These are phyloP conservation scores for Polypterus bichir DNA, from an alignment of 2,113 vertebrate species.

Conservation along the genomic window DNA sequence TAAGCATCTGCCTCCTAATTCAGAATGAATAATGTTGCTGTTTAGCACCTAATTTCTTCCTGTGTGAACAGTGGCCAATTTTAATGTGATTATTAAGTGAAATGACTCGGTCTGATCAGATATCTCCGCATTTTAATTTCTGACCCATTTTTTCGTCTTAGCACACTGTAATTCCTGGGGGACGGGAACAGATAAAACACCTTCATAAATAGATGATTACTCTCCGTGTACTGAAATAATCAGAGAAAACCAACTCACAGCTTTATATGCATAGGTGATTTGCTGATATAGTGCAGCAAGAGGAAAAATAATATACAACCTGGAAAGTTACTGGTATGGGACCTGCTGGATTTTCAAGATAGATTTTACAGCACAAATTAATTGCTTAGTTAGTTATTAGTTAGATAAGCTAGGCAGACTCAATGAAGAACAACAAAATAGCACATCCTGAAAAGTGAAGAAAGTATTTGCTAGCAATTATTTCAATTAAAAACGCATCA, in stretches of 20 bases:
- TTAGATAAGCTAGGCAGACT: too few relatives aligned
- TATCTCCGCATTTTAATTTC: conserved; percentile 86
- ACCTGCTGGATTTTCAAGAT: too few relatives aligned
- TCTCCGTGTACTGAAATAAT: conserved; percentile 2
- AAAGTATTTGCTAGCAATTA: too few relatives aligned
- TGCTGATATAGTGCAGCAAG: too few relatives aligned
- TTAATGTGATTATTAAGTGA: conserved; percentile 84
- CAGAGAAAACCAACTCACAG: not conserved
- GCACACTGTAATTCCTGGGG: conserved; percentile 17
- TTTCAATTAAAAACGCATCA: too few relatives aligned
- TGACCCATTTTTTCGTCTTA: conserved; percentile 44
- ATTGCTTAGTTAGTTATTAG: too few relatives aligned
- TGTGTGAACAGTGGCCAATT: conserved; percentile 70
- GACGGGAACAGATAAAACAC: conserved; percentile 25
- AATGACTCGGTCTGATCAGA: conserved; percentile 83
- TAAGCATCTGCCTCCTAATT: conserved; percentile 22
- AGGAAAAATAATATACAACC: too few relatives aligned
- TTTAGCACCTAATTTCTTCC: conserved; percentile 79
- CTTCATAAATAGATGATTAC: conserved; percentile 22
- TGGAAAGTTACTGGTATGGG: too few relatives aligned
- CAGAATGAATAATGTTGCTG: conserved; percentile 79
- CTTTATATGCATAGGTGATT: too few relatives aligned
- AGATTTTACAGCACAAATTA: too few relatives aligned
- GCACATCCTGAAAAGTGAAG: too few relatives aligned
- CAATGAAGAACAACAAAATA: too few relatives aligned